A percentile compares a stretch with the other conserved stretches of the same genome.
phyloP scores from a whole-genome alignment of 2,888 invertebrate species.

The Galeruca laticollis region DNA sequence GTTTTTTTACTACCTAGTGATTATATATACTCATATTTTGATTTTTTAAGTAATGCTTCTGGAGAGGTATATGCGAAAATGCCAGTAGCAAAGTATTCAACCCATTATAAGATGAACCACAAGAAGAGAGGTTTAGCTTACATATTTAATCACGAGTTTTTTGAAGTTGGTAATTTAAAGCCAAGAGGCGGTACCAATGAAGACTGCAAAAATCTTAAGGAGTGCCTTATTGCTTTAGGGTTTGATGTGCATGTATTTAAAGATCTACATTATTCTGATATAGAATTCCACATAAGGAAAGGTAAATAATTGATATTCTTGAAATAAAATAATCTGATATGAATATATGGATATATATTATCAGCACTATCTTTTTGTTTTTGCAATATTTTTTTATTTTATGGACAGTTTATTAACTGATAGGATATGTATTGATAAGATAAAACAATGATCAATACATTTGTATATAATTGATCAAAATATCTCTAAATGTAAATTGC shows the following conservation, averaged over 20 bases:
- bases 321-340: not conserved
- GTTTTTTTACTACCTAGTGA: not conserved
- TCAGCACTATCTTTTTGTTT: slow-evolving; percentile 18
- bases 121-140: slow-evolving; percentile 84
- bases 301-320: slow-evolving; percentile 41
- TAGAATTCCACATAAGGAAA: slow-evolving; percentile 65
- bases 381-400: not conserved
- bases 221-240: slow-evolving; percentile 74
- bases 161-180: slow-evolving; percentile 79
- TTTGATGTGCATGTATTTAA: slow-evolving; percentile 80
- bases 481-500: not conserved
- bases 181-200: slow-evolving; percentile 86
- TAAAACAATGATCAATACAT: not conserved
- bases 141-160: slow-evolving; percentile 92
- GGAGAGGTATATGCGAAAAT: slow-evolving; percentile 67
- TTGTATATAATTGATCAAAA: not conserved
- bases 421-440: not conserved
- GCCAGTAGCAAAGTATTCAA: slow-evolving; percentile 77
- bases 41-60: slow-evolving; percentile 30
- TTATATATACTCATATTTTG: not conserved
- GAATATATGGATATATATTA: not conserved
- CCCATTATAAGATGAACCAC: slow-evolving; percentile 90
- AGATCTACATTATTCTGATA: slow-evolving; percentile 78
- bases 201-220: slow-evolving; percentile 82
- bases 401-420: not conserved